Evolutionary conservation across 2,888 invertebrate genomes (phyloP).

Genomic region (Anthophora plumipes): DNA sequence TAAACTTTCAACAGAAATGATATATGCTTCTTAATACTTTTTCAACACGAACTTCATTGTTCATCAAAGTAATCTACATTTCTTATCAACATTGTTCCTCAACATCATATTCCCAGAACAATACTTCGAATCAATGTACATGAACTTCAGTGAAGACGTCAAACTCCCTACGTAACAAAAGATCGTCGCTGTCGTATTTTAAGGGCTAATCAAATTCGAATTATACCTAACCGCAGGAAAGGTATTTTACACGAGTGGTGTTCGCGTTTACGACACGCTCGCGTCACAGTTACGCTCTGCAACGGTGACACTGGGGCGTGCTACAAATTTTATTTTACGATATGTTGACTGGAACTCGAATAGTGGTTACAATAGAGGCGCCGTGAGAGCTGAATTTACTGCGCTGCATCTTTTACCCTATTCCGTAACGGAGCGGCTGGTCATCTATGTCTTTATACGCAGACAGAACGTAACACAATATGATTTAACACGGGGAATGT

Average conservation of each 20-base stretch:
- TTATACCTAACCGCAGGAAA: slow-evolving; percentile 21
- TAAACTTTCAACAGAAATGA: no score
- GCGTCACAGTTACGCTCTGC: slow-evolving; percentile 58
- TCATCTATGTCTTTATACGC: slow-evolving; percentile 23
- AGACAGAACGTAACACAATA: slow-evolving; percentile 6
- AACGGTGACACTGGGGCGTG: slow-evolving; percentile 56
- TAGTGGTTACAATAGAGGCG: slow-evolving; percentile 46
- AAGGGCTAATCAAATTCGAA: slow-evolving; percentile 51
- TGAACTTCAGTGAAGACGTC: not conserved
- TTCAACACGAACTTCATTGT: not conserved
- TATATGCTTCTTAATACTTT: not conserved
- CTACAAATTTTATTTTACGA: slow-evolving; percentile 72
- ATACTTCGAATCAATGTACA: not conserved
- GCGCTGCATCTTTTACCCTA: slow-evolving; percentile 43
- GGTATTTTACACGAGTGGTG: slow-evolving; percentile 31
- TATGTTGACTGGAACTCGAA: slow-evolving; percentile 59
- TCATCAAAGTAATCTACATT: not conserved
- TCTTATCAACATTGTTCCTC: not conserved
- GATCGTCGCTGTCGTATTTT: slow-evolving; percentile 13
- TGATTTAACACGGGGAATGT: slow-evolving; percentile 29
- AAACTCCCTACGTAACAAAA: not conserved
- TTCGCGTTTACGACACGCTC: slow-evolving; percentile 56
- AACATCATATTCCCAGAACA: not conserved
- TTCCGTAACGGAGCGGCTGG: slow-evolving; percentile 30
- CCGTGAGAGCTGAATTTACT: slow-evolving; percentile 62